These are phyloP conservation scores for Bufo gargarizans DNA, from an alignment of 2,113 vertebrate genomes.

Conservation along the genomic window DNA sequence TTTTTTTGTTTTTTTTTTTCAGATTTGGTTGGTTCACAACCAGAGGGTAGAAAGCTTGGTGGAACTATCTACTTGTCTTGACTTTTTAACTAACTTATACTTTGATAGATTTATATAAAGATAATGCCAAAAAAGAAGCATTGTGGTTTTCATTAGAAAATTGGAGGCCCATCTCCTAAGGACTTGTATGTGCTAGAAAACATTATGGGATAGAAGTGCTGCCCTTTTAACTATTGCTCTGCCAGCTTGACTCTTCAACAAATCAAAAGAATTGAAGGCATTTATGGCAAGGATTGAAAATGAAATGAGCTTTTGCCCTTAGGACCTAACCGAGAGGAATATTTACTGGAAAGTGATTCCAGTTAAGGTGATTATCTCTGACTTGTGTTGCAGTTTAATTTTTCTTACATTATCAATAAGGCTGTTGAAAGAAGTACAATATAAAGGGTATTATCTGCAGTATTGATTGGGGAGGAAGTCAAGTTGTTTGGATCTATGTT, in stretches of 20 bases:
- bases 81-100: no score
- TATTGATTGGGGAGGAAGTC: slow-evolving; percentile 66
- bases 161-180: no score
- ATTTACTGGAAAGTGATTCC: slow-evolving; percentile 16
- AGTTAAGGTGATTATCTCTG: slow-evolving; percentile 38
- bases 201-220: no score
- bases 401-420: slow-evolving; percentile 62
- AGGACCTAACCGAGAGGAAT: neutral
- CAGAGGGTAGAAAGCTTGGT: no score
- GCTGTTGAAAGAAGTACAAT: slow-evolving; percentile 60
- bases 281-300: neutral
- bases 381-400: slow-evolving; percentile 60
- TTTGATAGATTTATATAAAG: no score
- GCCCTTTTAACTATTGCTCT: neutral
- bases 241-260: neutral
- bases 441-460: slow-evolving; percentile 63
- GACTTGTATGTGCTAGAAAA: no score
- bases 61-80: no score
- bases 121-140: no score
- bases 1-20: no score
- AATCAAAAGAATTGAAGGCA: no score
- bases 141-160: no score
- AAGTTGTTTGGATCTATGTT: slow-evolving; percentile 60
- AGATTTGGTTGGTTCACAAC: no score
- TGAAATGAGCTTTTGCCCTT: slow-evolving; percentile 2